Evolutionary conservation across 1,140 invertebrate genomes (phyloP).

Genomic region (Riptortus pedestris): DNA sequence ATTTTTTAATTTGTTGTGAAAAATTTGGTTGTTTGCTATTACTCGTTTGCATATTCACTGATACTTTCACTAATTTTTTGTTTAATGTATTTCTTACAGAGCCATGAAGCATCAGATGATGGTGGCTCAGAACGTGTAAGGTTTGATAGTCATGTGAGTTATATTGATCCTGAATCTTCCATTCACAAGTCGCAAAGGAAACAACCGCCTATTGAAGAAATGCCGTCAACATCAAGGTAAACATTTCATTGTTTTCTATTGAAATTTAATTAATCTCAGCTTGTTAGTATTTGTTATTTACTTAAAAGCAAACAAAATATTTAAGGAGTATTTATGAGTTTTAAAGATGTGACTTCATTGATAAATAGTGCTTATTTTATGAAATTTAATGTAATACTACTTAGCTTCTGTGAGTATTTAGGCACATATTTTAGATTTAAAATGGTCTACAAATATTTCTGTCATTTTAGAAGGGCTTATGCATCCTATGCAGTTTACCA

Average conservation of each 20-base stretch:
- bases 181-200: constrained; percentile 21
- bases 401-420: too few relatives aligned
- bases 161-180: constrained; percentile 32
- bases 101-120: constrained; percentile 39
- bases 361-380: too few relatives aligned
- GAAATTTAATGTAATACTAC: too few relatives aligned
- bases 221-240: constrained; percentile 13
- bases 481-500: too few relatives aligned
- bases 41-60: too few relatives aligned
- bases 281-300: background rate
- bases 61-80: too few relatives aligned
- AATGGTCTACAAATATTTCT: too few relatives aligned
- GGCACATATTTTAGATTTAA: too few relatives aligned
- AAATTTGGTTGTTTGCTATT: too few relatives aligned
- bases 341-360: too few relatives aligned
- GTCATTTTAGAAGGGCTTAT: too few relatives aligned
- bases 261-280: background rate
- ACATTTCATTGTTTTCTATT: background rate
- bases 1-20: too few relatives aligned
- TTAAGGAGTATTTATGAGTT: background rate
- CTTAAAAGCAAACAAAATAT: background rate
- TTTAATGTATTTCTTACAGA: background rate
- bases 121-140: constrained; percentile 43
- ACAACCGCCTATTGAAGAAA: background rate
- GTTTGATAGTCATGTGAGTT: constrained; percentile 38